Percentiles rank a stretch among this genome's conserved stretches.
phyloP scores from a whole-genome alignment of 2,888 invertebrate species.

The Dynastes tityus region DNA sequence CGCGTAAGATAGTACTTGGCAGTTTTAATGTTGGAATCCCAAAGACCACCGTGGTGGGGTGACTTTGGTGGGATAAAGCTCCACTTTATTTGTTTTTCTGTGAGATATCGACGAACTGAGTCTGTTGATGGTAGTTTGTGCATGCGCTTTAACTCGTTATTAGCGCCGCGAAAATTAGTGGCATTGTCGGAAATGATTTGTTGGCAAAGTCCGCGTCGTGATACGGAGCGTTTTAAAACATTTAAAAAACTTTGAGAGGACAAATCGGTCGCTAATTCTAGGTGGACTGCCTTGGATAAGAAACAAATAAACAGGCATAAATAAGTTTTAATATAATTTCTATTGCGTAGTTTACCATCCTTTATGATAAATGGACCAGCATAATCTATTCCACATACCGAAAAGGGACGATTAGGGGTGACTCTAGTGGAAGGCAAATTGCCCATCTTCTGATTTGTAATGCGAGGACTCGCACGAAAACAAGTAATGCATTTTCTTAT shows the following conservation, averaged over 20 bases:
- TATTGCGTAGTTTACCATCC: constrained; percentile 53
- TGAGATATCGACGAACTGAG: neutral
- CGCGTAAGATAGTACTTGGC: constrained; percentile 48
- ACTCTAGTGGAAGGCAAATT: constrained; percentile 58
- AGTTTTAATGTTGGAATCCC: constrained; percentile 50
- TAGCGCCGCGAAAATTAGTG: constrained; percentile 53
- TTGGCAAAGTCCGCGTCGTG: constrained; percentile 50
- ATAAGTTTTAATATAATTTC: constrained; percentile 47
- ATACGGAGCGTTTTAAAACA: constrained; percentile 52
- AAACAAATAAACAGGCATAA: constrained; percentile 58
- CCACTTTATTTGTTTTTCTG: constrained; percentile 43
- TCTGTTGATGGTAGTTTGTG: neutral
- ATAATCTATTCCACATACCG: constrained; percentile 58
- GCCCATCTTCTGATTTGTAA: constrained; percentile 56
- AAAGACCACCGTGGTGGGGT: constrained; percentile 48
- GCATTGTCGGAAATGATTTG: constrained; percentile 54
- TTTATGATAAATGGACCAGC: constrained; percentile 58
- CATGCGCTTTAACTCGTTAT: constrained; percentile 50
- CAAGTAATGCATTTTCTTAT: constrained; percentile 50
- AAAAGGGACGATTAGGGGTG: constrained; percentile 57
- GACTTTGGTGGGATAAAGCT: constrained; percentile 45
- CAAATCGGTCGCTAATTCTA: constrained; percentile 54
- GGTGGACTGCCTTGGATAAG: constrained; percentile 57
- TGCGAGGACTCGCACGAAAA: constrained; percentile 41
- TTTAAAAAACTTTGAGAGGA: constrained; percentile 53